Base-by-base conservation (phyloP, 37 sponge, comb jelly and placozoan species). In the Ephydatia muelleri region DNA sequence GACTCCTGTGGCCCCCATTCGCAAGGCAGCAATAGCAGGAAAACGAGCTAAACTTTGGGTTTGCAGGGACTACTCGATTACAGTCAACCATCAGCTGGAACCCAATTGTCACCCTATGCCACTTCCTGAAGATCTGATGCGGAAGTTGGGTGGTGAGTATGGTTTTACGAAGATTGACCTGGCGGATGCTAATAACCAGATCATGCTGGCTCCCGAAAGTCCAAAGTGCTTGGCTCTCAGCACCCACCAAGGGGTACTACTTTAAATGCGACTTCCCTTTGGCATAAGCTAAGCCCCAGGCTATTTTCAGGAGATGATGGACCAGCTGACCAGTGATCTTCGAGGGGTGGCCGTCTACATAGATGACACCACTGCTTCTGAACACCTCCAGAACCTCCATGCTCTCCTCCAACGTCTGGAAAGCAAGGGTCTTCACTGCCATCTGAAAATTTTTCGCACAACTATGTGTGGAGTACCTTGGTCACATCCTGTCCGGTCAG, bases 51-150 rank as follows among this genome's bases (percentile, higher is more conserved):
- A 43, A 43, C 43, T 43, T 3, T 6, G 43, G 43, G 43, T 78
- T 9, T 85, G 85, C 29, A 78, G 85, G 35, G 79, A 84, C 68
- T 84, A 75, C 68, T 75, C 75, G 38, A 79, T 85, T 22, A 85
- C 85, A 9, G 49, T 85, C 2, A 85, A 85, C 66, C 85, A 36
- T 16, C 30, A 16, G 9, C 49, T 85, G 32, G 72, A 66, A 30
- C 57, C 68, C 47, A 72, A 85, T 31, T 49, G 68, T 19, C 66
- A 85, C 49, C 85, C 85, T 2, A 29, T 85, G 23, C 88, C 88
- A n/a, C 64, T 66, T 28, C 82, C 88, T 16, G 88, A 87, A 29
- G 82, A 87, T 21, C 13, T 82, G 22, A 77, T 82, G 67, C 71
- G 79, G 14, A 71, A 78, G 6, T 33, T 88, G 29, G 38, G 65